These are phyloP conservation scores for Anodontia alba DNA, from an alignment of 2,888 invertebrate species.

Conservation along the genomic window DNA sequence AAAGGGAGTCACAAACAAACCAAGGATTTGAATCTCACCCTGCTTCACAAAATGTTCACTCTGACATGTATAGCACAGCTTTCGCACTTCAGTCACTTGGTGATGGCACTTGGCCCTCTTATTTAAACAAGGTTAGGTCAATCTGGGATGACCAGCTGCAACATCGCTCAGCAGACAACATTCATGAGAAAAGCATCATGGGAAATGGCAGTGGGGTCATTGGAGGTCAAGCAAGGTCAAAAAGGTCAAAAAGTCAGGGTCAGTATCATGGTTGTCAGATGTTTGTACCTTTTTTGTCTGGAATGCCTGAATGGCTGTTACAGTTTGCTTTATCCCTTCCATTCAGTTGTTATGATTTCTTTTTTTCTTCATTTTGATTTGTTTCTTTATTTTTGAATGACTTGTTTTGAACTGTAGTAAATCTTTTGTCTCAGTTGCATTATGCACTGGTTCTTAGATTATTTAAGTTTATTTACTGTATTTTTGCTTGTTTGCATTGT, in stretches of 20 bases:
- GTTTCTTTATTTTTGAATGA: not conserved
- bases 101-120: constrained; percentile 71
- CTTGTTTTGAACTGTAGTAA: too few relatives aligned
- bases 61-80: constrained; percentile 83
- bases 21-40: constrained; percentile 29
- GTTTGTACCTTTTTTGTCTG: not conserved
- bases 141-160: constrained; percentile 80
- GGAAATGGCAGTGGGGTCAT: constrained; percentile 61
- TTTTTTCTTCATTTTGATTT: not conserved
- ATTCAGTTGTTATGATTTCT: not conserved
- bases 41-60: constrained; percentile 78
- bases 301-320: constrained; percentile 8
- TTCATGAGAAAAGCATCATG: constrained; percentile 51
- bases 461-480: too few relatives aligned
- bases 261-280: constrained; percentile 27
- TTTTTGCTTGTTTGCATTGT: too few relatives aligned
- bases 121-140: constrained; percentile 80
- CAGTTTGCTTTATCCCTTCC: not conserved
- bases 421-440: too few relatives aligned
- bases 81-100: constrained; percentile 83
- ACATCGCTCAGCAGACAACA: constrained; percentile 50
- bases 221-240: constrained; percentile 62
- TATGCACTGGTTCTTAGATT: too few relatives aligned
- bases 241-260: constrained; percentile 38
- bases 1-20: constrained; percentile 25